phyloP scores from a whole-genome alignment of 2,113 vertebrate genomes.

The Echinops telfairi region DNA sequence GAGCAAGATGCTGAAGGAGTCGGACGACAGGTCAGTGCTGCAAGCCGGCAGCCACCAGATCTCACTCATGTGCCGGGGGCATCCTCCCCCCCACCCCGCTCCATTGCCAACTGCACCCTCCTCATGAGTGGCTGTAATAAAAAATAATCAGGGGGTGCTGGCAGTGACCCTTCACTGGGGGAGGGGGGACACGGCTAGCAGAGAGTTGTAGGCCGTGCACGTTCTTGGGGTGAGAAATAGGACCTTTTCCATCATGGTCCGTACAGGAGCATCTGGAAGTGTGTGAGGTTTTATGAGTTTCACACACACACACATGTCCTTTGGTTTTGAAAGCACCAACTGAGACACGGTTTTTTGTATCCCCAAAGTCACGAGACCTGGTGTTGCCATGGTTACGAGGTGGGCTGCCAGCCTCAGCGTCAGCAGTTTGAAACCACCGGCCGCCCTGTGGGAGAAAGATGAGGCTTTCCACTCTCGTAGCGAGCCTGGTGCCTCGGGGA shows the following conservation, averaged over 20 bases:
- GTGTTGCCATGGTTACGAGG: too few species aligned
- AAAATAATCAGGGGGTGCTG: too few species aligned
- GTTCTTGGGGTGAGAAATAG: neutral
- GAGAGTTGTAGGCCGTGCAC: neutral
- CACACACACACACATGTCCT: neutral
- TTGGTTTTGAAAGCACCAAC: slow-evolving; percentile 18
- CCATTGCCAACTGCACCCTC: too few species aligned
- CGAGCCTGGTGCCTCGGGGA: too few species aligned
- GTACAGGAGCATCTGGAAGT: neutral
- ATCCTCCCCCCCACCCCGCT: too few species aligned
- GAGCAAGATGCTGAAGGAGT: slow-evolving; percentile 92
- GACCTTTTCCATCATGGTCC: neutral
- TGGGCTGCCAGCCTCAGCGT: too few species aligned
- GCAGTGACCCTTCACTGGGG: too few species aligned
- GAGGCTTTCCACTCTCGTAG: too few species aligned
- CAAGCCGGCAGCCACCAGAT: neutral
- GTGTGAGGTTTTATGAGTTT: neutral
- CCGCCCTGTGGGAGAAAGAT: too few species aligned
- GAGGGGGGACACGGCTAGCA: neutral
- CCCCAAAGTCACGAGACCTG: neutral
- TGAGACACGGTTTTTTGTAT: neutral
- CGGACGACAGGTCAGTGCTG: slow-evolving; percentile 93
- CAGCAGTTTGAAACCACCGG: too few species aligned
- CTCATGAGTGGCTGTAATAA: too few species aligned
- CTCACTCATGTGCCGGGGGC: too few species aligned